These are phyloP conservation scores for Tyrannus savana DNA, from an alignment of 2,113 vertebrate species.

Conservation along the genomic window DNA sequence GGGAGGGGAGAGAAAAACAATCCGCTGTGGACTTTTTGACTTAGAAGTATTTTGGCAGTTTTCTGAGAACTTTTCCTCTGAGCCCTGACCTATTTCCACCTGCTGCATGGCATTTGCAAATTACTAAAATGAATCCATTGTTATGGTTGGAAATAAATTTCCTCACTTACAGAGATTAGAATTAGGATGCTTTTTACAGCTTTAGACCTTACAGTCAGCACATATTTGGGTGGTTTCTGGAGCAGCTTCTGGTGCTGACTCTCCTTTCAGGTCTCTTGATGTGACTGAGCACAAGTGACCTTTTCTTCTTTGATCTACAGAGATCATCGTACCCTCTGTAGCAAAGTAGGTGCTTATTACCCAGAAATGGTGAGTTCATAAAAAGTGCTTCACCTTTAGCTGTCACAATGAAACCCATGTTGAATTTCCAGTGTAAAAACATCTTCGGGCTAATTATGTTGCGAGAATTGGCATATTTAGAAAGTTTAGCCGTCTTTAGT, in stretches of 20 bases:
- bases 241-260: background rate
- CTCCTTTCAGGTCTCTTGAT: background rate
- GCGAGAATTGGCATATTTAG: background rate
- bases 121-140: slow-evolving; percentile 12
- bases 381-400: background rate
- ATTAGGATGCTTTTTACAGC: background rate
- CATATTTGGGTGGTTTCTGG: background rate
- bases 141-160: slow-evolving; percentile 22
- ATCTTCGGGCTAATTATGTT: background rate
- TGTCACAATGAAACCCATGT: background rate
- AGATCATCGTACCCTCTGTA: background rate
- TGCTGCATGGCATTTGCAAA: slow-evolving; percentile 14
- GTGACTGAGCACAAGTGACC: background rate
- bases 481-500: background rate
- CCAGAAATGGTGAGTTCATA: background rate
- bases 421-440: background rate
- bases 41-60: slow-evolving; percentile 18
- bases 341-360: background rate
- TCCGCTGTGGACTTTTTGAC: background rate
- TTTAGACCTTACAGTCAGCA: background rate
- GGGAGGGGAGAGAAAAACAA: background rate
- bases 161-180: background rate
- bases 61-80: slow-evolving; percentile 18
- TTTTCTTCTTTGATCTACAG: background rate
- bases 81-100: slow-evolving; percentile 38